Evolutionary conservation across 2,797 vertebrate genomes (phyloP), one percentile per base, ranked within the genome.

Genomic region (Echiichthys vipera): DNA sequence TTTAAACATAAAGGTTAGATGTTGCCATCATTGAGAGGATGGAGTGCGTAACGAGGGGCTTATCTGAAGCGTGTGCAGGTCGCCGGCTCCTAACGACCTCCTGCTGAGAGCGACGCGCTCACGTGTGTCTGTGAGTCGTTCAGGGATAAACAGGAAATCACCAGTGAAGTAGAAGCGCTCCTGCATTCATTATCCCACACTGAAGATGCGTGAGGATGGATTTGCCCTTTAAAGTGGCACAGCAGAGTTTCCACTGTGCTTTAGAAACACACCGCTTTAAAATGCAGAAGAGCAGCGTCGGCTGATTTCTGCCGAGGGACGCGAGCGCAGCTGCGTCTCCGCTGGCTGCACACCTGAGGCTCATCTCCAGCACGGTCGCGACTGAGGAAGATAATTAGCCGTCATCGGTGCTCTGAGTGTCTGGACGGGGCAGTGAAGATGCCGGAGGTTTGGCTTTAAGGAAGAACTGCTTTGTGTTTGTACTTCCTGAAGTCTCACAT

Each of bases 301-400:
- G 24, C 67, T 85, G 71, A 92, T 88, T 89, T 81, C 29, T 80
- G 68, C 50, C 0, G 56, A 59, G 77, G 72, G 71, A 84, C 84
- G 51, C 43, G 36, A 84, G 78, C 85, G 82, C 90, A 91, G 90
- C 89, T 93, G 90, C 64, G 88, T 54, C 32, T 77, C 68, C 42
- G 37, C 77, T 59, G 76, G 65, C 77, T 84, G 84, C 71, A 88
- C 90, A 91, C 88, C 89, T 91, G 89, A 88, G 84, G 84, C 90
- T 91, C 83, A 87, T 92, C 89, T 88, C 25, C 40, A 84, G 76
- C 57, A 5, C 45, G 84, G 84, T 77, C 81, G 76, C 32, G 7
- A 58, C 79, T 92, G 91, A 92, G 91, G 90, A 91, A 73, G 85
- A 88, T 90, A 90, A 92, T 92, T 87, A 86, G 70, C 71, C 66